Evolutionary conservation across 2,888 invertebrate genomes (phyloP).

Genomic region (Dinocampus coccinellae): DNA sequence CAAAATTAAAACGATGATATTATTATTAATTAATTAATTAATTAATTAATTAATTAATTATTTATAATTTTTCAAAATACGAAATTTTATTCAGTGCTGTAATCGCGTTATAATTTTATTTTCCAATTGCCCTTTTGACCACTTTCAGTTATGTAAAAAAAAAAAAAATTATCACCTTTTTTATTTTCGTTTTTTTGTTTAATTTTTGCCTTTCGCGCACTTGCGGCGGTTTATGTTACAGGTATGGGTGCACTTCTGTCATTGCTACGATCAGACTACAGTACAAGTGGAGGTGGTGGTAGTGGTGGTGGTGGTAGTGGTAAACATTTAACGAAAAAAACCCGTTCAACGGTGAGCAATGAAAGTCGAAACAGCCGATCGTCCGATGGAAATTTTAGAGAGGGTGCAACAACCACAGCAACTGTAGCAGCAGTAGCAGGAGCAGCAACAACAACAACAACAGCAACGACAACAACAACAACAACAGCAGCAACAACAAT

Average conservation of each 20-base stretch:
- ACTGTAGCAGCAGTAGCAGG: too few species aligned
- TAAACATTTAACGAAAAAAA: conserved; percentile 42
- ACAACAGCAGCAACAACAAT: conserved; percentile 44
- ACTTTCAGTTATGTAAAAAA: neutral
- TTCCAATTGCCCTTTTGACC: neutral
- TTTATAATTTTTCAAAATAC: neutral
- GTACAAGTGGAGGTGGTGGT: conserved; percentile 47
- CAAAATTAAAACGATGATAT: neutral
- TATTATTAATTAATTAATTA: conserved; percentile 5
- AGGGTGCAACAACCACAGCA: conserved; percentile 45
- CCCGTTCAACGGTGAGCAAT: conserved; percentile 42
- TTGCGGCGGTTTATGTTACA: conserved; percentile 63
- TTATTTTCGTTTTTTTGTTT: conserved; percentile 44
- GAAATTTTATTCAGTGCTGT: conserved; percentile 2
- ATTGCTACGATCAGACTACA: conserved; percentile 63
- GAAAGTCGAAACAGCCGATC: conserved; percentile 47
- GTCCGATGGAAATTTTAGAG: conserved; percentile 49
- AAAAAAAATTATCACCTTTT: neutral
- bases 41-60: neutral
- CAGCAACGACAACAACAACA: conserved; percentile 45
- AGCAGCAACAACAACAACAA: conserved; percentile 46
- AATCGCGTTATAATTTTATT: conserved; percentile 11
- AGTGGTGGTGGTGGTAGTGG: too few species aligned
- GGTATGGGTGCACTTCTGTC: conserved; percentile 65
- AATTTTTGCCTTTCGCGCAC: conserved; percentile 50